Evolutionary conservation across 2,113 vertebrate genomes (phyloP).

Genomic region (Hypanus sabinus): DNA sequence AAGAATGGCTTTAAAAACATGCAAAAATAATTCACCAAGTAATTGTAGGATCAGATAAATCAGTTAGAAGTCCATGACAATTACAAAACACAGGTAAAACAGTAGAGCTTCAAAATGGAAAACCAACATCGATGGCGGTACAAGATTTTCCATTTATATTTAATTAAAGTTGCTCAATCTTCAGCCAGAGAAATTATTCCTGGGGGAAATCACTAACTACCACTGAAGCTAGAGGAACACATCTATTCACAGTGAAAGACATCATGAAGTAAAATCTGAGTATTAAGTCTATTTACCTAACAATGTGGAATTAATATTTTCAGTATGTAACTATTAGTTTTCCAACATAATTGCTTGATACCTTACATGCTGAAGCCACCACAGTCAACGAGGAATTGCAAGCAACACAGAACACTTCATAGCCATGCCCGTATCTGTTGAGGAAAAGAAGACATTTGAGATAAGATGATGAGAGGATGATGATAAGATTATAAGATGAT

Average conservation of each 20-base stretch:
- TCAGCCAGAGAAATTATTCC: not conserved
- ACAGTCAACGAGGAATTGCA: constrained; percentile 70
- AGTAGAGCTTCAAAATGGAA: not conserved
- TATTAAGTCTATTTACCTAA: not conserved
- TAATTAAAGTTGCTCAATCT: not conserved
- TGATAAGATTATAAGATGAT: too few species aligned
- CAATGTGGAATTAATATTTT: not conserved
- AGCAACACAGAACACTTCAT: constrained; percentile 88
- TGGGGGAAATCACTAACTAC: not conserved
- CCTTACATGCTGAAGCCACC: constrained; percentile 93
- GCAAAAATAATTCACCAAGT: not conserved
- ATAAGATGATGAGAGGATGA: too few species aligned
- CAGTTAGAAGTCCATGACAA: not conserved
- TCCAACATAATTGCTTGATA: constrained; percentile 49
- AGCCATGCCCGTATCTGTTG: constrained; percentile 88
- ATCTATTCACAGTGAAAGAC: not conserved
- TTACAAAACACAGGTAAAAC: not conserved
- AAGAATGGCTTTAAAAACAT: not conserved
- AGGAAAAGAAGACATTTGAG: constrained; percentile 34
- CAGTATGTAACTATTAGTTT: not conserved
- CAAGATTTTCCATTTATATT: not conserved
- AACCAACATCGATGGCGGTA: too few species aligned
- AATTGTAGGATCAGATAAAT: not conserved
- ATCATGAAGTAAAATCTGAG: not conserved
- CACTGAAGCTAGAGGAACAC: not conserved